Conservation (phyloP, 2,888 invertebrate genomes). For the Tetrapedia diversipes region DNA sequence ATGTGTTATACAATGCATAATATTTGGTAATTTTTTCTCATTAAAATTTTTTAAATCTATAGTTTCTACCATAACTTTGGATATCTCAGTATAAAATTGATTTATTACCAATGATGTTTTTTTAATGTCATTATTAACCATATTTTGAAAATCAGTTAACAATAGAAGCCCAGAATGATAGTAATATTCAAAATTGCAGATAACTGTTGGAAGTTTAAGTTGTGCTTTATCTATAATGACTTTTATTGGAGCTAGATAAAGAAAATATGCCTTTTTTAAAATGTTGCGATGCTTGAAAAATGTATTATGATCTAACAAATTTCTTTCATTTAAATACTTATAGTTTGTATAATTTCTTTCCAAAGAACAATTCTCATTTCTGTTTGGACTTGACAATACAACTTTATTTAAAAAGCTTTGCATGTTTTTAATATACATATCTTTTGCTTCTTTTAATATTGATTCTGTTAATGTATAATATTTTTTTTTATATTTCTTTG, state of each 20-base stretch:
- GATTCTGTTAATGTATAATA: slow-evolving; percentile 66
- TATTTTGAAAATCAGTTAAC: slow-evolving; percentile 73
- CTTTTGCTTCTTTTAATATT: slow-evolving; percentile 71
- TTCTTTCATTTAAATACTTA: slow-evolving; percentile 3
- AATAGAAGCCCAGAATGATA: slow-evolving; percentile 62
- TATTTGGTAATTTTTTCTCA: slow-evolving; percentile 75
- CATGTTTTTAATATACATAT: slow-evolving; percentile 74
- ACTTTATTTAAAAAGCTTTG: slow-evolving; percentile 45
- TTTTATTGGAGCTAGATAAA: slow-evolving; percentile 72
- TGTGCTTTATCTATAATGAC: slow-evolving; percentile 74
- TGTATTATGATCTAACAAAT: slow-evolving; percentile 8
- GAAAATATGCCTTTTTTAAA: slow-evolving; percentile 72
- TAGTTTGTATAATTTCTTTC: neutral
- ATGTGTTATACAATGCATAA: slow-evolving; percentile 82
- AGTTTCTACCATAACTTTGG: slow-evolving; percentile 47
- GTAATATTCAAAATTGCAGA: slow-evolving; percentile 78
- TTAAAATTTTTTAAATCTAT: slow-evolving; percentile 69
- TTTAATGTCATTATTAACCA: slow-evolving; percentile 77
- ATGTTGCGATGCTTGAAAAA: slow-evolving; percentile 62
- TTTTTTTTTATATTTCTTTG: slow-evolving; percentile 59
- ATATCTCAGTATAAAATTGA: slow-evolving; percentile 72
- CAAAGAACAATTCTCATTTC: neutral
- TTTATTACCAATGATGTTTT: slow-evolving; percentile 79
- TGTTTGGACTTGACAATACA: slow-evolving; percentile 20
- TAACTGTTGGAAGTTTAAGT: slow-evolving; percentile 79